Evolutionary conservation across 2,888 invertebrate genomes (phyloP).

Genomic region (Phragmatobia fuliginosa): DNA sequence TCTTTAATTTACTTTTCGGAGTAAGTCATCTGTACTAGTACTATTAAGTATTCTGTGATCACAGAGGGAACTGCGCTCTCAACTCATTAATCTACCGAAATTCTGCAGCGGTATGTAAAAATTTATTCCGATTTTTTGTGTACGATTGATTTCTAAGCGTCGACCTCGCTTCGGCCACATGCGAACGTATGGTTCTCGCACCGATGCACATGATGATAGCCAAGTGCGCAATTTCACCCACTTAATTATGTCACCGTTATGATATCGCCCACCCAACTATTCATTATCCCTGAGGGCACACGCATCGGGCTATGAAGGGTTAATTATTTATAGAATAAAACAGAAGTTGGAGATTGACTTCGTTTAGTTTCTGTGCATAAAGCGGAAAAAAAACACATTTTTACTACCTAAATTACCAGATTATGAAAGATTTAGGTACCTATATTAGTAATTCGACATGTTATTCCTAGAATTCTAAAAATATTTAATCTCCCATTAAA

Average conservation of each 20-base stretch:
- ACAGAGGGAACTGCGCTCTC: neutral
- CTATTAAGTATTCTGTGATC: no score
- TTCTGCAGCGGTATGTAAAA: neutral
- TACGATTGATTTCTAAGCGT: neutral
- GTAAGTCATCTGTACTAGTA: no score
- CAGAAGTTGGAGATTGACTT: no score
- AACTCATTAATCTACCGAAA: neutral
- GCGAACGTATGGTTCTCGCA: slow-evolving; percentile 28
- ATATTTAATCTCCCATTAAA: no score
- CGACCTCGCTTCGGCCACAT: neutral
- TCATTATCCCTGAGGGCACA: slow-evolving; percentile 11
- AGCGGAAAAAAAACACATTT: no score
- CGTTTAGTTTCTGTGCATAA: neutral
- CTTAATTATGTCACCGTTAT: slow-evolving; percentile 33
- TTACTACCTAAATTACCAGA: no score
- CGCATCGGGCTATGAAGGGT: neutral
- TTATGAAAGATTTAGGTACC: no score
- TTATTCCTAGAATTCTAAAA: no score
- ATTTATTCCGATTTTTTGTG: neutral
- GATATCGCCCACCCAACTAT: slow-evolving; percentile 14
- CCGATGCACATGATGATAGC: slow-evolving; percentile 31
- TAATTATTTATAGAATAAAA: slow-evolving; percentile 2
- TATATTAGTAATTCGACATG: no score
- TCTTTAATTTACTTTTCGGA: no score
- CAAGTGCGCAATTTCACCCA: slow-evolving; percentile 17